Base-by-base conservation (phyloP, 1,140 invertebrate species). In the Bombus waltoni region DNA sequence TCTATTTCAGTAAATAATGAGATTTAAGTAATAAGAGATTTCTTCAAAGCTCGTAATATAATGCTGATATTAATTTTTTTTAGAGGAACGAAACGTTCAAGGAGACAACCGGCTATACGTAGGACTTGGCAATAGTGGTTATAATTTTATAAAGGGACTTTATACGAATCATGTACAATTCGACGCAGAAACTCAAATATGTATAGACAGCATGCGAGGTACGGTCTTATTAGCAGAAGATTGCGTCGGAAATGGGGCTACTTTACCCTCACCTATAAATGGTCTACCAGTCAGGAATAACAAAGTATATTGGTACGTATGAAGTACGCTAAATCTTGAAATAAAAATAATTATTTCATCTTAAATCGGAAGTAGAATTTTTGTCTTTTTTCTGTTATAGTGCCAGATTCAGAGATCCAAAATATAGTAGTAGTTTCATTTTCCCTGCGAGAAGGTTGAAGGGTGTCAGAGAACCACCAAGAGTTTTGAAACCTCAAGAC, bases 61-160 rank as follows among this genome's bases (percentile, higher is more conserved):
- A 10, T 70, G 28, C 65, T 13, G 32, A 38, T 35, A 35, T 68
- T 38, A 18, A 9, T 47, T 35, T 47, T 87, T 86, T 82, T 93
- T 53, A 96, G 95, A 93, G 73, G 94, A 96, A 91, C 96, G 97
- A 72, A 97, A 97, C 93, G 94, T 97, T 77, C 96, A 97, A 71
- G 98, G 98, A 28, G 96, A 97, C 92, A 98, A 98, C 93, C 95
- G 97, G 38, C 93, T 99, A 57, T 99, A 99, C 94, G 96, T 99
- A 62, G 96, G 96, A 10, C 95, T 96, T 1, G 95, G 95, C 25
- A 98, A 98, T 94, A 92, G 94, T 13, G 96, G 97, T 32, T 98
- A 97, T 93, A 95, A 96, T 66, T 97, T 97, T 90, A 92, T 99
- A 68, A 96, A 96, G 83, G 96, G 96, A 59, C 93, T 99, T 5